These are phyloP conservation scores for Amphipoea oculea DNA, from an alignment of 2,888 invertebrate species.

Conservation along the genomic window DNA sequence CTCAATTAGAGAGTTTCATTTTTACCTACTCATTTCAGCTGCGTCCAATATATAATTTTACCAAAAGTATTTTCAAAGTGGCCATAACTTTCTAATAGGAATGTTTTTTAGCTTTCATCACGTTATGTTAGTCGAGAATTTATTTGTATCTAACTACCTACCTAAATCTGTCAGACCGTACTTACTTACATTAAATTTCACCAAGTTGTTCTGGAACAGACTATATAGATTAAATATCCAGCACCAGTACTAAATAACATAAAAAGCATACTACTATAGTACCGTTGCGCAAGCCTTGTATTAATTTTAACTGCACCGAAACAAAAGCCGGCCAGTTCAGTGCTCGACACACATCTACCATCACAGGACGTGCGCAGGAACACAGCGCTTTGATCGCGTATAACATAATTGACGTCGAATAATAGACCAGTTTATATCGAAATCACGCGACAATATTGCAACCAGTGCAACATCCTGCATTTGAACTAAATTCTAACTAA, in stretches of 20 bases:
- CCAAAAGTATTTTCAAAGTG: background rate
- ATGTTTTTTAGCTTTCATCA: background rate
- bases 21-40: background rate
- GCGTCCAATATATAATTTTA: background rate
- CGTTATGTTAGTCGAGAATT: background rate
- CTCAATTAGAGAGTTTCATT: background rate
- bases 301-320: conserved; percentile 58
- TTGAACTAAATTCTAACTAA: conserved; percentile 70
- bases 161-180: background rate
- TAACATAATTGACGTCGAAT: conserved; percentile 80
- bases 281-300: conserved; percentile 20
- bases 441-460: conserved; percentile 79
- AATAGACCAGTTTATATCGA: conserved; percentile 76
- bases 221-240: background rate
- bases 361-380: conserved; percentile 74
- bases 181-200: background rate
- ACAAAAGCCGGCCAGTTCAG: conserved; percentile 71
- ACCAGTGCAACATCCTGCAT: conserved; percentile 83
- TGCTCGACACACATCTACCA: conserved; percentile 70
- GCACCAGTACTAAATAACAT: background rate
- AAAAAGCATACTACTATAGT: background rate
- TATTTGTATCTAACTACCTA: background rate
- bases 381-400: conserved; percentile 72
- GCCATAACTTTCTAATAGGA: background rate
- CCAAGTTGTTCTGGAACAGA: background rate